A percentile compares a stretch with the other conserved stretches of the same genome.
Conservation (phyloP, 2,113 vertebrate genomes). For the Urocolius indicus region DNA sequence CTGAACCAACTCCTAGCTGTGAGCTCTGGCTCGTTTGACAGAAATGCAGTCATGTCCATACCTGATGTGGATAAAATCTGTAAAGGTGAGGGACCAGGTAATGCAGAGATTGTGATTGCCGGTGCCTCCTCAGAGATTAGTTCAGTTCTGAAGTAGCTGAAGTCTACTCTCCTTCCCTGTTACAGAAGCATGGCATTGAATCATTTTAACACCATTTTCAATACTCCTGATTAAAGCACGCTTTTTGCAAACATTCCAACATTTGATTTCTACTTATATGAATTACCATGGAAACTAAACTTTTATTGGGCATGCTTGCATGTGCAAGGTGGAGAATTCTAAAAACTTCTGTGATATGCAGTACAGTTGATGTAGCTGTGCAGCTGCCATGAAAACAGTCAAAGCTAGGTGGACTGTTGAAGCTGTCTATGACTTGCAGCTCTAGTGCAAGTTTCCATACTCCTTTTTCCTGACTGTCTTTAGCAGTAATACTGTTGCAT, state of each 20-base stretch:
- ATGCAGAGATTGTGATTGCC: fast-evolving
- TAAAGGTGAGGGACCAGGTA: neutral
- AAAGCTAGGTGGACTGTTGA: neutral
- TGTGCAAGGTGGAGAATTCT: neutral
- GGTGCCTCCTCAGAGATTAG: neutral
- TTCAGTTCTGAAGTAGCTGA: neutral
- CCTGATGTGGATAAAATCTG: neutral
- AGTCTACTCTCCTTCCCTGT: neutral
- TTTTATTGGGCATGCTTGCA: neutral
- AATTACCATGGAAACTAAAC: slow-evolving; percentile 63
- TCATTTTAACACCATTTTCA: neutral
- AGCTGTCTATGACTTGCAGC: neutral
- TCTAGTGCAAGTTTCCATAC: neutral
- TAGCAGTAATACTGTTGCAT: neutral
- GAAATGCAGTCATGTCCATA: neutral
- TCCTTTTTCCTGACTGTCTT: neutral
- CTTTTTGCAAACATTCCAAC: slow-evolving; percentile 32
- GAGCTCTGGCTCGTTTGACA: neutral
- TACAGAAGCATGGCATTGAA: neutral
- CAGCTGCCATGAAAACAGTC: neutral
- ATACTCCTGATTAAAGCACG: neutral
- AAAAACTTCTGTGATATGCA: neutral
- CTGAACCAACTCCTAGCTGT: neutral
- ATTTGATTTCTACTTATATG: slow-evolving; percentile 39
- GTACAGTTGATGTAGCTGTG: neutral